Conservation (phyloP, 2,113 vertebrate species). For the Aegotheles bennettii region DNA sequence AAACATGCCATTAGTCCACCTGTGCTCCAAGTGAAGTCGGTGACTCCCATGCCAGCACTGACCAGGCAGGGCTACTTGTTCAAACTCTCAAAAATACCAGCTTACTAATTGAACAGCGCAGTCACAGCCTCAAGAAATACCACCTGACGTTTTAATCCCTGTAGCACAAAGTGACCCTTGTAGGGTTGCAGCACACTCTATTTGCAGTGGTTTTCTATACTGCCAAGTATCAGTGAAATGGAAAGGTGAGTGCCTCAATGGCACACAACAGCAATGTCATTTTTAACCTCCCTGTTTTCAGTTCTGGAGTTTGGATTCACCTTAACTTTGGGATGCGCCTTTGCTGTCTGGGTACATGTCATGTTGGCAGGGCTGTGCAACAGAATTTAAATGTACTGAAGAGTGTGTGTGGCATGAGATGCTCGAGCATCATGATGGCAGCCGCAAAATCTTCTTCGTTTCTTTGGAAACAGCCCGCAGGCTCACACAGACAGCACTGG, state of each 20-base stretch:
- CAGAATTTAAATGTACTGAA: not conserved
- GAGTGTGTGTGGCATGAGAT: rapidly evolving
- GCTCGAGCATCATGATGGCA: rapidly evolving
- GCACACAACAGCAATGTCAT: rapidly evolving
- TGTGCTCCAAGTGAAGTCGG: not conserved
- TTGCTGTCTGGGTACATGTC: not conserved
- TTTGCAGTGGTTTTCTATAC: rapidly evolving
- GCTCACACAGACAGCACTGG: not conserved
- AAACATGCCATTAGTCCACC: not conserved
- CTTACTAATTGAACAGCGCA: not conserved
- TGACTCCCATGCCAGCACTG: not conserved
- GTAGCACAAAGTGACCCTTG: rapidly evolving
- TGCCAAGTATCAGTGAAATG: rapidly evolving
- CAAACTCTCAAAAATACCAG: not conserved
- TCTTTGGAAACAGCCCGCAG: not conserved
- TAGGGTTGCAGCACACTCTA: not conserved
- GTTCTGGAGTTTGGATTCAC: not conserved
- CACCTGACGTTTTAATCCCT: not conserved
- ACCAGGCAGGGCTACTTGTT: not conserved
- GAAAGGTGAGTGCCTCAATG: not conserved
- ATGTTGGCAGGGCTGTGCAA: not conserved
- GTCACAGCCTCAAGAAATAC: not conserved
- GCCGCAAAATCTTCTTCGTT: not conserved
- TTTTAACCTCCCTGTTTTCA: not conserved
- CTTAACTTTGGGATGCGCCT: not conserved